Evolutionary conservation across 2,797 vertebrate genomes (phyloP).

Genomic region (Poeciliopsis gracilis): DNA sequence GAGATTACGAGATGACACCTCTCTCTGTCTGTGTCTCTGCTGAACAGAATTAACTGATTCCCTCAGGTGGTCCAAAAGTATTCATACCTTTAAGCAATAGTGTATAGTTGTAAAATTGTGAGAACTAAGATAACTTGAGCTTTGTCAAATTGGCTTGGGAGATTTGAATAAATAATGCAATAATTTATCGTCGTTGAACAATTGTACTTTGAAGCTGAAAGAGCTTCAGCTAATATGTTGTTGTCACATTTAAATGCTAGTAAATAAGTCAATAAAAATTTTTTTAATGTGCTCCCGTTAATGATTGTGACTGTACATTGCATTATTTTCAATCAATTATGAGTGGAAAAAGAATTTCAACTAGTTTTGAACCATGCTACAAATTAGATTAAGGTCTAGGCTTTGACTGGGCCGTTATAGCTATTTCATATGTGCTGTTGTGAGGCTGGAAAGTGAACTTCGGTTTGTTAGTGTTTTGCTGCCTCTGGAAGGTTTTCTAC

Average conservation of each 20-base stretch:
- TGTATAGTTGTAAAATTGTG: not conserved
- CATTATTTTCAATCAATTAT: not conserved
- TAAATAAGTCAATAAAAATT: not conserved
- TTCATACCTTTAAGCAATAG: not conserved
- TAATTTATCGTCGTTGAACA: not conserved
- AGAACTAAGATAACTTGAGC: not conserved
- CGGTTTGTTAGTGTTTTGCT: not conserved
- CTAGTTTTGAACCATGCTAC: not conserved
- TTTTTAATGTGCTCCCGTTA: not conserved
- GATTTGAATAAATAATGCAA: not conserved
- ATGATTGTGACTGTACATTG: not conserved
- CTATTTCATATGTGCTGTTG: not conserved
- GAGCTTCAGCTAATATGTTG: not conserved
- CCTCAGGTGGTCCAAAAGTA: not conserved
- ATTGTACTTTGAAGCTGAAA: not conserved
- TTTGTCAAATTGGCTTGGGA: not conserved
- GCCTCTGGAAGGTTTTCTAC: not conserved
- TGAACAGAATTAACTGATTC: slow-evolving; percentile 6
- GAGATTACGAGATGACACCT: slow-evolving; percentile 47
- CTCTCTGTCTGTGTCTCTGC: slow-evolving; percentile 22
- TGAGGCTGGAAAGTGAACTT: not conserved
- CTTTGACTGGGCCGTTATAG: not conserved
- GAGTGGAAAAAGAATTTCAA: not conserved
- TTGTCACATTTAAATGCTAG: not conserved
- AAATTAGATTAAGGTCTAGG: not conserved